These are phyloP conservation scores for Entelurus aequoreus DNA, from an alignment of 2,113 vertebrate species.

Conservation along the genomic window DNA sequence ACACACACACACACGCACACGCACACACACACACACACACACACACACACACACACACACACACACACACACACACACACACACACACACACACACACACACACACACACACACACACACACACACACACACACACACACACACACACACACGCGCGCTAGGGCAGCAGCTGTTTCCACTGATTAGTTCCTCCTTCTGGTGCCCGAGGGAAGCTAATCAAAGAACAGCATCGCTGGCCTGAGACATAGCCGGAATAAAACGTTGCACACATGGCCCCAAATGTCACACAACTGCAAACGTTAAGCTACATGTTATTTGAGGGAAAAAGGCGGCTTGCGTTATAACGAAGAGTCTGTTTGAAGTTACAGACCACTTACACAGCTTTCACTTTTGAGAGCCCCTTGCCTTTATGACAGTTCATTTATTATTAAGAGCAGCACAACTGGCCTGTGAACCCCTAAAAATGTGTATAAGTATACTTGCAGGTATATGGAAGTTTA, in stretches of 20 bases:
- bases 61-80: too few species aligned
- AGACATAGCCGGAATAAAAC: background rate
- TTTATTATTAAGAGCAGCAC: constrained; percentile 27
- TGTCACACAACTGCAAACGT: constrained; percentile 9
- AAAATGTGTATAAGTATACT: too few species aligned
- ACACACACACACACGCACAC: too few species aligned
- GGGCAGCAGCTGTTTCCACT: constrained; percentile 50
- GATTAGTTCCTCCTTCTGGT: constrained; percentile 50
- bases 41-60: background rate
- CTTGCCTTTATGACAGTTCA: constrained; percentile 13
- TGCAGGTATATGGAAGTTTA: too few species aligned
- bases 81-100: too few species aligned
- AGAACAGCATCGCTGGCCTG: constrained; percentile 24
- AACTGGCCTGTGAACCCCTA: background rate
- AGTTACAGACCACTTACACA: background rate
- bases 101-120: background rate
- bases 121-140: background rate
- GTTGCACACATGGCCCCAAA: background rate
- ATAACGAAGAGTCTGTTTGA: constrained; percentile 12
- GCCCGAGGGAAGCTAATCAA: constrained; percentile 33
- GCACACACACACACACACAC: background rate
- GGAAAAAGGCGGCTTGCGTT: background rate
- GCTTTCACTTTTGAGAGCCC: too few species aligned
- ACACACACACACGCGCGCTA: constrained; percentile 5
- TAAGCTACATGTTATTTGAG: background rate